Evolutionary conservation across 2,797 vertebrate species (phyloP), one percentile per base, ranked within the genome.

Genomic region (Linurgus olivaceus): DNA sequence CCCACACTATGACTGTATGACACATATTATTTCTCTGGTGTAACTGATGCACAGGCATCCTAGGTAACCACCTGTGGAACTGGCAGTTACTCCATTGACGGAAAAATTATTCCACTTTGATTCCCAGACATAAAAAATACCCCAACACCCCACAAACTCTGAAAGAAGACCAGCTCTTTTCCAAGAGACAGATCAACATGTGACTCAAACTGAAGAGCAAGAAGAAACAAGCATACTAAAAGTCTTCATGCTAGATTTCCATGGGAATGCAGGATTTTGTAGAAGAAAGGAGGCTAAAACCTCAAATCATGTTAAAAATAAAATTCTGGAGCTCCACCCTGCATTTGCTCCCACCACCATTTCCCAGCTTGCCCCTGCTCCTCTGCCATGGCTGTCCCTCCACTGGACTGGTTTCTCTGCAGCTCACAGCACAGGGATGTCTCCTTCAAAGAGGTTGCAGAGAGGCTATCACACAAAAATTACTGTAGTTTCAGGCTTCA

Each of bases 401-500:
- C 44, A 38, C 10, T 70, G 58, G 33, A 72, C 24, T 42, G 38
- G 23, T 51, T 78, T 81, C 45, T 86, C 45, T 84, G 54, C 42
- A 87, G 67, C 74, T 85, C 40, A 79, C 24, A 63, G 24, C 58
- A 87, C 47, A 66, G 37, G 86, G 51, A 26, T 4, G 1, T 78
- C 40, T 90, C 59, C 71, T 90, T 86, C 42, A 66, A 33, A 75
- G 55, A 81, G 37, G n/a, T 73, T 90, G 59, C 63, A 78, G 37
- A 88, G 73, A 92, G 44, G 55, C 55, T 24, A 76, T 62, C 77
- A 42, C 45, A 76, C 51, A 85, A 88, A 96, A 93, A 93, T 71
- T n/a, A 54, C 31, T 76, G 48, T 42, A 79, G 83, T 76, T 94
- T 87, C 83, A 92, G 71, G 26, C 74, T 93, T 93, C 86, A 61